Evolutionary conservation across 1,140 invertebrate genomes (phyloP).

Genomic region (Alviniconcha marisindica): DNA sequence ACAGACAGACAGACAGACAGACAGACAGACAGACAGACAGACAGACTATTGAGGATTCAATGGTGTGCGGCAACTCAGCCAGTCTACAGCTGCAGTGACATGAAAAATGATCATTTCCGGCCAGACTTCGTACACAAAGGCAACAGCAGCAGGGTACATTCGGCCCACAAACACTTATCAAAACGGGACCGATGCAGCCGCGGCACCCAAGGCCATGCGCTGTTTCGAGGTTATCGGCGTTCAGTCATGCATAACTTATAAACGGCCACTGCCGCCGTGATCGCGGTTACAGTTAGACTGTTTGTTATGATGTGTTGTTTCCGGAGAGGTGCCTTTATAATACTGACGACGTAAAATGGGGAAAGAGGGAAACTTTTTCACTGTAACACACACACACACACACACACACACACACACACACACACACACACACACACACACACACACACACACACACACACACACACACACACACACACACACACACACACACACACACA

Average conservation of each 20-base stretch:
- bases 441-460: constrained; percentile 20
- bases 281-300: background rate
- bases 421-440: constrained; percentile 13
- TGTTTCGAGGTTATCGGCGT: too few relatives aligned
- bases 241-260: too few relatives aligned
- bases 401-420: background rate
- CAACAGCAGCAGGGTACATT: too few relatives aligned
- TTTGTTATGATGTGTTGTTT: background rate
- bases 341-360: too few relatives aligned
- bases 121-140: background rate
- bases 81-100: background rate
- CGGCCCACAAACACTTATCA: too few relatives aligned
- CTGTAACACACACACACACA: background rate
- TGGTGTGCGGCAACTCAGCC: too few relatives aligned
- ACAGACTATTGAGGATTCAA: background rate
- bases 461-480: constrained; percentile 3
- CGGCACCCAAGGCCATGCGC: too few relatives aligned
- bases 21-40: background rate
- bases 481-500: background rate
- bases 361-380: background rate
- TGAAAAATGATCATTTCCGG: background rate
- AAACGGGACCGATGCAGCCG: too few relatives aligned
- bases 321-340: background rate
- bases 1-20: background rate
- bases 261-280: background rate